phyloP scores from a whole-genome alignment of 1,140 invertebrate genomes.

The Sinonovacula constricta region DNA sequence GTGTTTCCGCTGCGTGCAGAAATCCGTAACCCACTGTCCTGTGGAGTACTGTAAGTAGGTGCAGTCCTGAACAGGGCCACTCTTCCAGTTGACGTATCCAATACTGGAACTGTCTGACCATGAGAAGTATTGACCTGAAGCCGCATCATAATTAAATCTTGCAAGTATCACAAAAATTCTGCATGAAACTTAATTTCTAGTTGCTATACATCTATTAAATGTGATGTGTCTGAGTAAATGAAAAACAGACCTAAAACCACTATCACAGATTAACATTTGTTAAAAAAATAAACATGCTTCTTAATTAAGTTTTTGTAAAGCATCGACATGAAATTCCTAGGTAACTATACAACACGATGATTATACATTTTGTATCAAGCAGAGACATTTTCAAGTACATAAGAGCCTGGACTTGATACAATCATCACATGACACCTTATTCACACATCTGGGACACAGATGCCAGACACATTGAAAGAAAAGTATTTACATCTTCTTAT shows the following conservation, averaged over 20 bases:
- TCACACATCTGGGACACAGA: no score
- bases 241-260: not conserved
- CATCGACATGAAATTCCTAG: no score
- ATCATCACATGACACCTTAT: no score
- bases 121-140: constrained; percentile 15
- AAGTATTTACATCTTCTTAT: no score
- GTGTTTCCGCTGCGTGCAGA: not conserved
- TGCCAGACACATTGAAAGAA: no score
- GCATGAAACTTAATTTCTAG: no score
- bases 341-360: no score
- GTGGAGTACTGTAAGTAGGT: constrained; percentile 4
- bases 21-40: constrained; percentile 13
- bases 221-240: not conserved
- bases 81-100: constrained; percentile 24
- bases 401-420: no score
- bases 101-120: constrained; percentile 16
- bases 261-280: not conserved
- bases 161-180: not conserved
- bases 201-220: not conserved
- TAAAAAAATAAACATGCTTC: not conserved
- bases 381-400: no score
- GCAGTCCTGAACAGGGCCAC: constrained; percentile 20
- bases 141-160: not conserved
- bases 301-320: not conserved
- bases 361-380: no score